phyloP scores from a whole-genome alignment of 2,797 vertebrate genomes.

The Muscicapa striata region DNA sequence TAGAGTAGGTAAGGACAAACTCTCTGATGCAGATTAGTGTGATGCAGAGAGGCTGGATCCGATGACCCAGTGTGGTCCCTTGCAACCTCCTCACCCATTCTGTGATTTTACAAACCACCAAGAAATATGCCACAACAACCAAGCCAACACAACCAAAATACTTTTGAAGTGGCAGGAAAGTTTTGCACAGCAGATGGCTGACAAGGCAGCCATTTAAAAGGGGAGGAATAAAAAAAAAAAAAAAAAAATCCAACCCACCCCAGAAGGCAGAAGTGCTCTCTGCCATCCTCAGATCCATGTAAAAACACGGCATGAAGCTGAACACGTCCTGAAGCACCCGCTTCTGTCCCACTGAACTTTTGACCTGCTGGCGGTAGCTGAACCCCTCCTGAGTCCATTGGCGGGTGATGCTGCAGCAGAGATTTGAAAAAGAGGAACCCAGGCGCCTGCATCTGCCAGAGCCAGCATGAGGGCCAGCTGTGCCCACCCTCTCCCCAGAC shows the following conservation, averaged over 20 bases:
- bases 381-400: conserved; percentile 44
- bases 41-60: neutral
- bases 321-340: neutral
- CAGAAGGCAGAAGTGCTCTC: neutral
- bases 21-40: neutral
- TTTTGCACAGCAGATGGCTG: conserved; percentile 55
- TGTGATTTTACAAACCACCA: neutral
- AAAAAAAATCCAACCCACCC: neutral
- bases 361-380: conserved; percentile 65
- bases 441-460: conserved; percentile 67
- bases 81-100: neutral
- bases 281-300: neutral
- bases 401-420: neutral
- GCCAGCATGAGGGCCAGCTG: conserved; percentile 58
- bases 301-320: neutral
- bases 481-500: conserved; percentile 49
- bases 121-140: neutral
- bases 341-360: conserved; percentile 75
- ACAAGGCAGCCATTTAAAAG: conserved; percentile 37
- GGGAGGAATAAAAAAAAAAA: too few relatives aligned
- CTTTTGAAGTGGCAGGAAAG: neutral
- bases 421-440: conserved; percentile 62
- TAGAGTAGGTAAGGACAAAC: neutral
- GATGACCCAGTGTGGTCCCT: neutral
- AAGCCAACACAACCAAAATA: neutral